These are phyloP conservation scores for Microchrysa polita DNA, from an alignment of 2,888 invertebrate genomes.

Conservation along the genomic window DNA sequence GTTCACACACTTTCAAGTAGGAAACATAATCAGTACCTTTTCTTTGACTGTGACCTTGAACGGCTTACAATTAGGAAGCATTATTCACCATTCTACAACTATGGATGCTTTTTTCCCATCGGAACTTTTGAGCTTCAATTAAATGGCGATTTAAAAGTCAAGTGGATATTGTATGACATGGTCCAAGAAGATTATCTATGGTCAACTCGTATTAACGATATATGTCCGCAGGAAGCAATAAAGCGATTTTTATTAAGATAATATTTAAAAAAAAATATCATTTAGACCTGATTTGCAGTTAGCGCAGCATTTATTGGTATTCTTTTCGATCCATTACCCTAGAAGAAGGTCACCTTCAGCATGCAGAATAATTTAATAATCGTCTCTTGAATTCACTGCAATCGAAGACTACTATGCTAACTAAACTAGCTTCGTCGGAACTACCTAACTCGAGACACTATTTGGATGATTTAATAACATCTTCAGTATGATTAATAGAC, in stretches of 20 bases:
- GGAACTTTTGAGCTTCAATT: too few relatives aligned
- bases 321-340: not conserved
- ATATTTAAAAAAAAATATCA: too few relatives aligned
- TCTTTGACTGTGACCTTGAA: too few relatives aligned
- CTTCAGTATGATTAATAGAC: constrained; percentile 1
- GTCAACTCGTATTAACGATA: not conserved
- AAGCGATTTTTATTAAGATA: not conserved
- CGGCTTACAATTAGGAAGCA: too few relatives aligned
- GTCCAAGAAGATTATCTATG: not conserved
- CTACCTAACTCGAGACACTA: not conserved
- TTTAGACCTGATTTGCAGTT: not conserved
- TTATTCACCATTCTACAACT: too few relatives aligned
- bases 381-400: not conserved
- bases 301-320: not conserved
- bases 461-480: not conserved
- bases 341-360: not conserved
- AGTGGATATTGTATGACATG: not conserved
- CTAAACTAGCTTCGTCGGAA: not conserved
- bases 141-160: not conserved
- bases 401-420: not conserved
- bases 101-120: too few relatives aligned
- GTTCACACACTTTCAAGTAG: too few relatives aligned
- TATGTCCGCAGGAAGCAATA: not conserved
- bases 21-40: too few relatives aligned
- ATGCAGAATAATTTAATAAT: not conserved